Conservation (phyloP, 30 jellyfish, hydroid and myxozoan species). For the Pelagia noctiluca region DNA sequence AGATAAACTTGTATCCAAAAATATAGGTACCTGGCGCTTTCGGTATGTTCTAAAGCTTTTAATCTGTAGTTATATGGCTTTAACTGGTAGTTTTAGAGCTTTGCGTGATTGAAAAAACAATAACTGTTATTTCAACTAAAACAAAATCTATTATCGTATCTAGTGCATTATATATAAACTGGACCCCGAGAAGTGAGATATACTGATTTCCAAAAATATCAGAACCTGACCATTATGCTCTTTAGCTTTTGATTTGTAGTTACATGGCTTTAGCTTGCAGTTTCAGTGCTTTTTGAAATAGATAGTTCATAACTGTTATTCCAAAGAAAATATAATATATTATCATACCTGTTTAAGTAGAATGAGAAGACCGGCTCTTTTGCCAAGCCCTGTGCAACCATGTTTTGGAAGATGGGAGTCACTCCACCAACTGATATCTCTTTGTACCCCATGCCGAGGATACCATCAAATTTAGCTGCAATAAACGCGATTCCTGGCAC, state of each 20-base stretch:
- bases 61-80: not conserved
- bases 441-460: slow-evolving; percentile 93
- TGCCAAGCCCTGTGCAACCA: slow-evolving; percentile 80
- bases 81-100: not conserved
- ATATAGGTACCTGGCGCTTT: not conserved
- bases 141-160: not conserved
- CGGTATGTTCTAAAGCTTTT: not conserved
- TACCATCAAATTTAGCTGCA: slow-evolving; percentile 98
- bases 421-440: slow-evolving; percentile 83
- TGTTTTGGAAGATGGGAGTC: slow-evolving; percentile 89
- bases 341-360: slow-evolving; percentile 82
- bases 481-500: slow-evolving; percentile 92
- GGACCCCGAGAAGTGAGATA: not conserved
- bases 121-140: not conserved
- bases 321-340: not conserved
- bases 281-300: not conserved
- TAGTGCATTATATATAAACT: not conserved
- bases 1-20: not conserved
- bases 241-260: not conserved
- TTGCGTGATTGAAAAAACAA: not conserved
- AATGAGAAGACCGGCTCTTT: slow-evolving; percentile 93
- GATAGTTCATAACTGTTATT: not conserved
- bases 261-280: not conserved
- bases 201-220: not conserved
- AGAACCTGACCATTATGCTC: not conserved